Evolutionary conservation across 2,113 vertebrate species (phyloP), one percentile per base, ranked within the genome.

Genomic region (Xiphophorus couchianus): DNA sequence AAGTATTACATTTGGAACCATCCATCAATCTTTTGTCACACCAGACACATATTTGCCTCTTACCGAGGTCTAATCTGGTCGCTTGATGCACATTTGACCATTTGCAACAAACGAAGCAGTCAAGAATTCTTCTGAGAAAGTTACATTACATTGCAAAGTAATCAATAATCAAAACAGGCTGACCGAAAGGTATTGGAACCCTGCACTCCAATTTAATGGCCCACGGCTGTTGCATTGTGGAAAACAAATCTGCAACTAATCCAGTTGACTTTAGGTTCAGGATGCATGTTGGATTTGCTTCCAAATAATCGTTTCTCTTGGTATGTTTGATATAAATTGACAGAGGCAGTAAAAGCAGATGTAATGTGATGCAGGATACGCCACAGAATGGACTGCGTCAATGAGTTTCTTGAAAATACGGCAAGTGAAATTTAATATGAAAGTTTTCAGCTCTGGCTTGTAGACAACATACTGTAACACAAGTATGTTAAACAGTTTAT

Each of bases 261-360:
- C 76, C 66, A 76, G 51, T 74, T 51, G 19, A 65, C 66, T 71
- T 82, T 86, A 77, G 64, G 9, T 27, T 77, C 69, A 1, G 71
- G 60, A 70, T 69, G 17, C 65, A 61, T 69, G 78, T 78, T 78
- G 62, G 72, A 81, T 58, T 39, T 28, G 39, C 30, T 31, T 86
- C 68, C 44, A 78, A 67, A 78, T 67, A 48, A 72, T 78, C 42
- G 27, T 67, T 33, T 30, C 14, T 48, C 71, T 78, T 66, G 54
- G 69, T 51, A 48, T 78, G 42, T 72, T 62, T 78, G 28, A 14
- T 37, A 61, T 78, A 48, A 66, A 78, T 58, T 9, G 51, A 58
- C 11, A 58, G 25, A n/a, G 51, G 51, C 51, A 58, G 51, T 58
- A 25, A 58, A 58, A 35, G 60, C 28, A 1, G 48, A 60, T 1